Conservation (phyloP, 2,113 vertebrate species). For the Grammatotria lemairii region DNA sequence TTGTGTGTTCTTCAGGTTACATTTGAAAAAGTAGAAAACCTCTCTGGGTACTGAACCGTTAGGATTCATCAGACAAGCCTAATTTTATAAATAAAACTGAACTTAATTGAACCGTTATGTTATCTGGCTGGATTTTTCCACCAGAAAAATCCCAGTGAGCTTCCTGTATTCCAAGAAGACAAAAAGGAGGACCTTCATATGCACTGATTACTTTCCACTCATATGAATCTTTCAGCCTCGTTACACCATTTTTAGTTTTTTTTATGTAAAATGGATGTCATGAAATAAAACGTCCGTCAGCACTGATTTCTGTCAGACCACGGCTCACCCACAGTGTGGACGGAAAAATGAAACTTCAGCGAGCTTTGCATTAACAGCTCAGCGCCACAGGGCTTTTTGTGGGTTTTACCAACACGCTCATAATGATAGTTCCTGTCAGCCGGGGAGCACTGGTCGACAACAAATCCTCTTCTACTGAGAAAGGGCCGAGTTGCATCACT, state of each 20-base stretch:
- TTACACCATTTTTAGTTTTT: not conserved
- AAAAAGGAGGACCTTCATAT: not conserved
- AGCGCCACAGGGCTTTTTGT: conserved; percentile 31
- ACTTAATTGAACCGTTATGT: not conserved
- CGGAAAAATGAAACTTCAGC: conserved; percentile 8
- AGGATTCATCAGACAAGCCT: not conserved
- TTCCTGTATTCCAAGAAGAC: not conserved
- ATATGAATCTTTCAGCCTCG: not conserved
- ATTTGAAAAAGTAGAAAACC: not conserved
- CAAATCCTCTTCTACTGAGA: not conserved
- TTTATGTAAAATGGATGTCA: not conserved
- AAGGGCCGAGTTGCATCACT: not conserved
- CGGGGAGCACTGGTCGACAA: not conserved
- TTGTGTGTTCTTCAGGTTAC: not conserved
- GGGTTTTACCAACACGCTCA: not conserved
- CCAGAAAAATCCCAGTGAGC: not conserved
- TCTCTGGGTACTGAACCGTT: not conserved
- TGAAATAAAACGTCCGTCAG: not conserved
- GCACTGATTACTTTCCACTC: not conserved
- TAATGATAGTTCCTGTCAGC: conserved; percentile 9
- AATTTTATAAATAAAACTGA: not conserved
- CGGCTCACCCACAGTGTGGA: not conserved
- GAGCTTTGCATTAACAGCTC: conserved; percentile 2
- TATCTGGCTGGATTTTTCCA: not conserved
- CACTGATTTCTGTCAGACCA: conserved; percentile 7